Conservation (phyloP, 1,140 invertebrate species). For the Leguminivora glycinivorella region DNA sequence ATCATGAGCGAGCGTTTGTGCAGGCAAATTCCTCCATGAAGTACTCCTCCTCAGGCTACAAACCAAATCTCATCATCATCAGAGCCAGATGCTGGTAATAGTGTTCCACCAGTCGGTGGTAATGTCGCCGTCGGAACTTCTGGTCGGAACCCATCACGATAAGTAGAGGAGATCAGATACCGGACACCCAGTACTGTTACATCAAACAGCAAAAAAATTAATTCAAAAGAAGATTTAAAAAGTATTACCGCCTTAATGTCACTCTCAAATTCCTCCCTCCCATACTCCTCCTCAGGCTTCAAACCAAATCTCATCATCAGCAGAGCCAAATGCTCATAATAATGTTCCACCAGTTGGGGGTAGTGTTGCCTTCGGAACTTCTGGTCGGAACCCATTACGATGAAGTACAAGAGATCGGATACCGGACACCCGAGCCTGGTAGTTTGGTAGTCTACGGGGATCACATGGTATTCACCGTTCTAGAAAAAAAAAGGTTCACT, state of each 20-base stretch:
- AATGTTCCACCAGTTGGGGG: background rate
- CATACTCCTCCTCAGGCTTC: background rate
- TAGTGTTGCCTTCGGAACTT: background rate
- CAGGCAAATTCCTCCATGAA: background rate
- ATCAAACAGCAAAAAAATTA: no score
- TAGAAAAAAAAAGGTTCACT: background rate
- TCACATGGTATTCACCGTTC: background rate
- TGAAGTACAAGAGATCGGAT: background rate
- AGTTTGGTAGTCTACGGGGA: conserved; percentile 12
- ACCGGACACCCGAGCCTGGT: background rate
- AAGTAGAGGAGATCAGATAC: background rate
- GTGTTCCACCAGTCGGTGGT: background rate
- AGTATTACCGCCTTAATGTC: conserved; percentile 7
- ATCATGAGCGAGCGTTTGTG: no score
- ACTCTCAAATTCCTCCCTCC: background rate
- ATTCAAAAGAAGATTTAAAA: no score
- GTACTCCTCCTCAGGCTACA: background rate
- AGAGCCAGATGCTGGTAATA: conserved; percentile 5
- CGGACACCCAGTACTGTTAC: no score
- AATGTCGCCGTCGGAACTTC: background rate
- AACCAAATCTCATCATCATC: background rate
- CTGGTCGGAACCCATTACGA: background rate
- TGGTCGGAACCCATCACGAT: background rate
- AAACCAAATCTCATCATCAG: background rate
- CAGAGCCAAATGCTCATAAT: background rate